Conservation (phyloP, 2,113 vertebrate species). For the Pachycephala philippinensis region DNA sequence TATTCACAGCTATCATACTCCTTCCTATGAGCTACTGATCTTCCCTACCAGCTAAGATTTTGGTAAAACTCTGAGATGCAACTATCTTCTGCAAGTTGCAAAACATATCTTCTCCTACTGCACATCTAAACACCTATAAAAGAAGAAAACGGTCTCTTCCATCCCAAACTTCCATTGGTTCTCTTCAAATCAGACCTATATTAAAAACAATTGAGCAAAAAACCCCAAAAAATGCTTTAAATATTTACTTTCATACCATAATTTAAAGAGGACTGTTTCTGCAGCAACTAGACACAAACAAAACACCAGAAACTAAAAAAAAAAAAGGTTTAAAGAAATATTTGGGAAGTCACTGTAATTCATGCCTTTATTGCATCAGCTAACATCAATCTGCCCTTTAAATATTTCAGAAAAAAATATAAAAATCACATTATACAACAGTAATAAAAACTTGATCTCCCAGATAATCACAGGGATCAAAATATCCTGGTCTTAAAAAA, state of each 20-base stretch:
- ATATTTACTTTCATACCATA: not conserved
- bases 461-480: not conserved
- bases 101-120: not conserved
- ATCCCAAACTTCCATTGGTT: not conserved
- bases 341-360: not conserved
- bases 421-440: not conserved
- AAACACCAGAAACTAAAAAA: not conserved
- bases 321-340: not conserved
- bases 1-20: not conserved
- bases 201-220: not conserved
- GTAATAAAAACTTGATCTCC: not conserved
- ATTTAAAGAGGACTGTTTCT: not conserved
- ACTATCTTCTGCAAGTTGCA: not conserved
- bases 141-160: not conserved
- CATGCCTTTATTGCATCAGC: not conserved
- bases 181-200: not conserved
- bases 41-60: not conserved
- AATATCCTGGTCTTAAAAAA: not conserved
- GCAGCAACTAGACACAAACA: not conserved
- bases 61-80: not conserved
- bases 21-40: not conserved
- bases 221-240: fast-evolving
- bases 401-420: not conserved
- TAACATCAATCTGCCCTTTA: not conserved
- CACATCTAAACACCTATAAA: not conserved